These are phyloP conservation scores for Phocides pigmalion DNA, from an alignment of 1,140 invertebrate species.

Conservation along the genomic window DNA sequence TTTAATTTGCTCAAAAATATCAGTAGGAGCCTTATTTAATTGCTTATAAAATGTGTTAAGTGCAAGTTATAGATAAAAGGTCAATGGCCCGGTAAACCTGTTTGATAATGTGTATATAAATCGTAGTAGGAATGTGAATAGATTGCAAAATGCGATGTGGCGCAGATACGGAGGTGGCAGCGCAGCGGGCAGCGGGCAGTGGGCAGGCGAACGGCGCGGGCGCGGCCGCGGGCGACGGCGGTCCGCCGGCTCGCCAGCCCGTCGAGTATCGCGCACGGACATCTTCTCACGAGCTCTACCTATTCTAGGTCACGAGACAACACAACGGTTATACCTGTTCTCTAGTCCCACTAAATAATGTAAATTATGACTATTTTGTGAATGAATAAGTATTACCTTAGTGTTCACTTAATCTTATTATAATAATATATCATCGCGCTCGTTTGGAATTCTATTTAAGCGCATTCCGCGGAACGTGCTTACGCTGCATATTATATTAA, in stretches of 20 bases:
- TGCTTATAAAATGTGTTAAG: neutral
- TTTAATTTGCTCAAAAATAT: neutral
- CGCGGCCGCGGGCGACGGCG: constrained; percentile 23
- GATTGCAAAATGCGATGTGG: constrained; percentile 32
- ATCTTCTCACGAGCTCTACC: constrained; percentile 53
- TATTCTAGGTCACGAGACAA: constrained; percentile 66
- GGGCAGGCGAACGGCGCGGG: neutral
- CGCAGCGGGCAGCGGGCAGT: neutral
- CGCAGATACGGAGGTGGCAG: constrained; percentile 27
- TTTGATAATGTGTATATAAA: constrained; percentile 42
- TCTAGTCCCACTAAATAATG: constrained; percentile 45
- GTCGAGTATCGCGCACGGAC: constrained; percentile 52
- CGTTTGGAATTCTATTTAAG: constrained; percentile 2
- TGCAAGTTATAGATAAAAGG: constrained; percentile 35
- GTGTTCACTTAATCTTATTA: constrained; percentile 34
- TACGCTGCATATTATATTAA: constrained; percentile 7
- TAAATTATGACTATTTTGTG: constrained; percentile 44
- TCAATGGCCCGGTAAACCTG: constrained; percentile 45
- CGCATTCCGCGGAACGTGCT: neutral
- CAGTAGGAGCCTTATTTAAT: too few relatives aligned
- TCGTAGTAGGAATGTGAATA: constrained; percentile 32
- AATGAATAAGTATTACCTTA: constrained; percentile 45
- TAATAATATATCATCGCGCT: constrained; percentile 15
- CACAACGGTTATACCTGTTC: constrained; percentile 67
- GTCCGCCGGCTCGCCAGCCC: constrained; percentile 24